These are phyloP conservation scores for Seira sanloemensis DNA, from an alignment of 2,888 invertebrate genomes.

Conservation along the genomic window DNA sequence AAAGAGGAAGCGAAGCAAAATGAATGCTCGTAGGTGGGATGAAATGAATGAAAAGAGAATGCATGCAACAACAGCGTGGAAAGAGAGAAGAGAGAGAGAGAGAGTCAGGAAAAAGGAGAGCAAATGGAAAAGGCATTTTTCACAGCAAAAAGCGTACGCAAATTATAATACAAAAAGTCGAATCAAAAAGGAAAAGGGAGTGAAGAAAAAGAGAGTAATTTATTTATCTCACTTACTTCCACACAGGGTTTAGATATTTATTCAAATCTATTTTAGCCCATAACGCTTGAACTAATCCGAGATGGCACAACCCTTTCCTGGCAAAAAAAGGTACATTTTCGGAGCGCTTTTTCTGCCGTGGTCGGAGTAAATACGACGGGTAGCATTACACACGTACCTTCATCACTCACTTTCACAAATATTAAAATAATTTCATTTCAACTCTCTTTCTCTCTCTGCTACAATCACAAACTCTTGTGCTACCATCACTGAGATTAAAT, in stretches of 20 bases:
- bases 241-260: background rate
- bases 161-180: background rate
- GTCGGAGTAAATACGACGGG: background rate
- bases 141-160: background rate
- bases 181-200: conserved; percentile 9
- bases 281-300: background rate
- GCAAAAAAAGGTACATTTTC: background rate
- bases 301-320: too few species aligned
- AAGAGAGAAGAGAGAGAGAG: too few species aligned
- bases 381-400: too few species aligned
- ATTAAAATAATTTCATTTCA: background rate
- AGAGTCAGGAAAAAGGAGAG: background rate
- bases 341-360: background rate
- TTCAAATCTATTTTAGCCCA: background rate
- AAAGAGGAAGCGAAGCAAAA: conserved; percentile 52
- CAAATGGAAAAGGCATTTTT: background rate
- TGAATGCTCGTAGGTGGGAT: background rate
- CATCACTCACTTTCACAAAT: background rate
- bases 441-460: background rate
- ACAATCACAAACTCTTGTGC: background rate
- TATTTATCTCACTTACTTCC: conserved; percentile 23
- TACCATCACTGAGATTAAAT: background rate
- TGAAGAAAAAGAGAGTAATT: conserved; percentile 35
- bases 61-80: background rate
- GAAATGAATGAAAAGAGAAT: background rate